Base-by-base conservation (phyloP, 2,797 vertebrate genomes). In the Lithobates pipiens region DNA sequence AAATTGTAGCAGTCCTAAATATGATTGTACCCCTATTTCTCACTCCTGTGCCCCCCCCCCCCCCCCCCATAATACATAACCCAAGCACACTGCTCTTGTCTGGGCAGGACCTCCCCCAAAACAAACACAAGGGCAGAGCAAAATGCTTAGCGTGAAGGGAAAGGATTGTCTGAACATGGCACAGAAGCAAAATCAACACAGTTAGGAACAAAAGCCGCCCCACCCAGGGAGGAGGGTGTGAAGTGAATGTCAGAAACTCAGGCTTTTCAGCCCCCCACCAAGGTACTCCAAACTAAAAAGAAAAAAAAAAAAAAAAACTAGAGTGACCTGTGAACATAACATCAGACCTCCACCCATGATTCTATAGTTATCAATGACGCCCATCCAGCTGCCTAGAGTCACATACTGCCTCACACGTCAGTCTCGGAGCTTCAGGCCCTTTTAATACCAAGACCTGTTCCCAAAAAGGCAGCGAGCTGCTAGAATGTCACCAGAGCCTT, bases 171-270 rank as follows among this genome's bases (percentile, higher is more conserved):
- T 87, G 76, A 87, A 76, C 42, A 25, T 87, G 85, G 85, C 85
- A 87, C 69, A 83, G 80, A 70, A 68, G 85, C 85, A 87, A 87
- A 79, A 87, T 75, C 85, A 87, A 87, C 85, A 84, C 32, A 70
- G 72, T 44, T 18, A 75, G 71, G 85, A 87, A 87, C 85, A 87
- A 87, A 87, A 87, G 85, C 85, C 2, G 85, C 85, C 85, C 85
- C 85, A 87, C 85, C 85, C 85, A 57, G 80, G 61, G 76, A 87
- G 57, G 85, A 87, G 76, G 85, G 80, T 80, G 85, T 87, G 79
- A 86, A 86, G 36, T 36, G 50, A 83, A 83, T 79, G 70, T 76
- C 85, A 83, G 44, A 75, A 9, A 68, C 70, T 74, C 36, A 2
- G 39, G 27, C 21, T 42, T 65, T 44, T 77, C 42, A 65, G 73